Evolutionary conservation across 2,888 invertebrate species (phyloP), one percentile per base, ranked within the genome.

Genomic region (Agrotis ipsilon): DNA sequence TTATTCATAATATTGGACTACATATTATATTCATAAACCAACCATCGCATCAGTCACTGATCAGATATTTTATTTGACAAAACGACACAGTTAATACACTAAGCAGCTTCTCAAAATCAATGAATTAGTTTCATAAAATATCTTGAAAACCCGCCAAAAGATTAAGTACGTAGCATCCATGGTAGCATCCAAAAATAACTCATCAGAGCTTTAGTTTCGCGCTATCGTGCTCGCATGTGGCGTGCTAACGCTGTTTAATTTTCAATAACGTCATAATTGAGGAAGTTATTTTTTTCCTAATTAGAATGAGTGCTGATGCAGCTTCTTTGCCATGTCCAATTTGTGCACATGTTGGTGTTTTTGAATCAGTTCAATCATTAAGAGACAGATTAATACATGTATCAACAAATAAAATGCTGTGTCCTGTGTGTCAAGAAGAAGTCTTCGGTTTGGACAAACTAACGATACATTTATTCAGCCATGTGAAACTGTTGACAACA

Each of bases 391-490:
- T 98, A 66, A 97, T 98, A 75, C 97, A 97, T 87, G 98, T 98
- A 52, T 98, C 98, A 19, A 98, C 98, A 60, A 97, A 98, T 76
- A 97, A 97, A 77, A 94, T 98, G 82, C 90, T 96, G 66, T 98
- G 98, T 90, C 98, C 98, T 18, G 97, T 98, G 75, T 98, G 98
- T 89, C 97, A 97, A 86, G 98, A 98, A 87, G 95, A 97, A 83
- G 95, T 98, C 24, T 93, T 97, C 78, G 98, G 98, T 1, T 96
- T 98, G 80, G 98, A 98, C 91, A 98, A 98, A 94, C 94, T 98
- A 63, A 98, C 98, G 0, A 98, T 98, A 87, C 98, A 98, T 92
- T 95, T 98, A 80, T 98, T 98, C 88, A 97, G 97, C 73, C 98
- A 98, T 89, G 97, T 97, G 6, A 93, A 94, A 81, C 88, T 96